Conservation (phyloP, 1,140 invertebrate genomes). For the Drosophila ercepeae region DNA sequence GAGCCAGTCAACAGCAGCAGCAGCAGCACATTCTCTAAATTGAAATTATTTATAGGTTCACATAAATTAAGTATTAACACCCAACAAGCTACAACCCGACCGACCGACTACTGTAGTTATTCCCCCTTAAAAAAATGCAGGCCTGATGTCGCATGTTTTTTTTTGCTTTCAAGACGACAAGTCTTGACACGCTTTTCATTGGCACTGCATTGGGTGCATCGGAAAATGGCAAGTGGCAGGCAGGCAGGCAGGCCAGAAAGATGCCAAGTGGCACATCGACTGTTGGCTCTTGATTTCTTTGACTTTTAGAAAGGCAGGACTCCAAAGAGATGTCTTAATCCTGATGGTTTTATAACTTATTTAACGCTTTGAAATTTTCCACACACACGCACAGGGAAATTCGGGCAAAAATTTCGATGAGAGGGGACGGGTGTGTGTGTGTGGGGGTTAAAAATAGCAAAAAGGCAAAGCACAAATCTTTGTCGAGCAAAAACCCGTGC, state of each 20-base stretch:
- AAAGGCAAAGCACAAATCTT: slow-evolving; percentile 45
- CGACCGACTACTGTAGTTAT: slow-evolving; percentile 45
- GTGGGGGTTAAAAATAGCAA: slow-evolving; percentile 65
- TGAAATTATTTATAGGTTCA: slow-evolving; percentile 83
- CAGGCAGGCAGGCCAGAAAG: too few relatives aligned
- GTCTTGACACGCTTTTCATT: slow-evolving; percentile 36
- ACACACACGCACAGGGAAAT: slow-evolving; percentile 49
- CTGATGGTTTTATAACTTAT: slow-evolving; percentile 72
- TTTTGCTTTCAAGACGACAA: not conserved
- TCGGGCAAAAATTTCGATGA: slow-evolving; percentile 62
- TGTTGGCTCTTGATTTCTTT: not conserved
- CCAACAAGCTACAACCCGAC: too few relatives aligned
- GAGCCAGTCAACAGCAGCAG: slow-evolving; percentile 42
- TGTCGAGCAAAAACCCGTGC: slow-evolving; percentile 49
- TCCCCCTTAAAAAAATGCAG: not conserved
- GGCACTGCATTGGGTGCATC: not conserved
- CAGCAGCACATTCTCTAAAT: slow-evolving; percentile 79
- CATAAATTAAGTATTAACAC: slow-evolving; percentile 82
- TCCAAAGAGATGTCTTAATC: not conserved
- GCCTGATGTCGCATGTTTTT: not conserved
- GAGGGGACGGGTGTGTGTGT: slow-evolving; percentile 1
- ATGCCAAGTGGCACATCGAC: slow-evolving; percentile 11
- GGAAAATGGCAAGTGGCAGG: slow-evolving; percentile 1
- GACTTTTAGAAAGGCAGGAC: too few relatives aligned
- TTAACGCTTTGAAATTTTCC: slow-evolving; percentile 68